phyloP scores from a whole-genome alignment of 2,113 vertebrate species.

The Anoura caudifer region DNA sequence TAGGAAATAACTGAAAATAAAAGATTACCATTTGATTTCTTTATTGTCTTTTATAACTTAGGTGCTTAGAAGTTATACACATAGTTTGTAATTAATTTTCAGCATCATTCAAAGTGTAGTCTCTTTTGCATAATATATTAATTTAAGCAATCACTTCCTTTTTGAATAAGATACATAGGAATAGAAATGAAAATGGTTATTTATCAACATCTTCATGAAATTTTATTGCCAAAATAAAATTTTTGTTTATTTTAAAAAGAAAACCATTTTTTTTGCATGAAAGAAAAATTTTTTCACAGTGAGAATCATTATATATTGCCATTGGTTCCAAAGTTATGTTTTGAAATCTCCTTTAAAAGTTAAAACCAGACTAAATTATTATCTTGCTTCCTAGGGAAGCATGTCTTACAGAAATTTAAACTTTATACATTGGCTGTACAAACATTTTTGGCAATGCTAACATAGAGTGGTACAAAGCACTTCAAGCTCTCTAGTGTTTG shows the following conservation, averaged over 20 bases:
- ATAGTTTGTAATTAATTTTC: neutral
- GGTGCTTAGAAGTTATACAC: neutral
- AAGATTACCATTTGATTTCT: neutral
- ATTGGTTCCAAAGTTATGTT: neutral
- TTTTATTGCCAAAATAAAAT: neutral
- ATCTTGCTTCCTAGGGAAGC: neutral
- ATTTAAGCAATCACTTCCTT: neutral
- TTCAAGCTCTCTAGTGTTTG: neutral
- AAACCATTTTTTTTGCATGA: neutral
- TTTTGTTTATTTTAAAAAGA: constrained; percentile 10
- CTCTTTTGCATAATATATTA: neutral
- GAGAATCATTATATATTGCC: neutral
- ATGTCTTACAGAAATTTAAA: constrained; percentile 15
- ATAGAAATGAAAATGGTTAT: neutral
- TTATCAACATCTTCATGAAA: neutral
- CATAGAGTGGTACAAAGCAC: neutral
- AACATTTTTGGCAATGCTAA: neutral
- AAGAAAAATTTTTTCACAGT: neutral
- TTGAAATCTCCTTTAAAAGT: neutral
- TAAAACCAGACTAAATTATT: neutral
- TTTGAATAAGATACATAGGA: neutral
- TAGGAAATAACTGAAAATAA: constrained; percentile 1
- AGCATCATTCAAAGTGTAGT: neutral
- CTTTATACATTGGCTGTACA: neutral
- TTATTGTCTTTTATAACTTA: neutral